phyloP scores from a whole-genome alignment of 2,113 vertebrate species.

The Pardalotus punctatus region DNA sequence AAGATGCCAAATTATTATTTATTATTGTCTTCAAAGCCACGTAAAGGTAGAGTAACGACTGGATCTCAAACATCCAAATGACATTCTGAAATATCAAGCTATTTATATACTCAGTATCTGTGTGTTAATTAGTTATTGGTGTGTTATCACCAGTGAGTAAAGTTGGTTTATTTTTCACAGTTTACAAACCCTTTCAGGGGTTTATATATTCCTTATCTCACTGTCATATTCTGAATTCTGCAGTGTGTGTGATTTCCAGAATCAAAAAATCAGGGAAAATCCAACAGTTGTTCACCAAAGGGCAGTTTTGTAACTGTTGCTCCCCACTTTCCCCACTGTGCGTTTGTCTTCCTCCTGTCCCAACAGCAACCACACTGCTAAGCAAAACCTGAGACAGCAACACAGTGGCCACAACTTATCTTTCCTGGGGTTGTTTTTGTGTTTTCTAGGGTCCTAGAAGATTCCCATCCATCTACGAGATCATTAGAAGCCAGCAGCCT shows the following conservation, averaged over 20 bases:
- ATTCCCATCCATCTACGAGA: neutral
- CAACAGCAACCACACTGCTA: neutral
- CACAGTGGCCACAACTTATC: neutral
- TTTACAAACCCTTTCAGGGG: neutral
- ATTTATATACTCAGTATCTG: neutral
- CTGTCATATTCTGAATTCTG: neutral
- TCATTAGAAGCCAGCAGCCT: neutral
- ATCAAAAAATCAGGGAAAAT: neutral
- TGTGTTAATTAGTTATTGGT: neutral
- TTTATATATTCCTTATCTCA: neutral
- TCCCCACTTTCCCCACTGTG: neutral
- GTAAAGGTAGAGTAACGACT: neutral
- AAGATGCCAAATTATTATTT: neutral
- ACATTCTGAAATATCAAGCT: neutral
- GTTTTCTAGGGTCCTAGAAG: neutral
- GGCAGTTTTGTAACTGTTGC: neutral
- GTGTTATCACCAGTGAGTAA: neutral
- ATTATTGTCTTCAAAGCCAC: neutral
- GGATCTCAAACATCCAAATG: neutral
- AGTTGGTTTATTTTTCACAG: neutral
- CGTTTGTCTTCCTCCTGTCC: accelerated
- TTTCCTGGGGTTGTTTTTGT: neutral
- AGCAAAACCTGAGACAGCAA: neutral
- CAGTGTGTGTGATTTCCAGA: neutral
- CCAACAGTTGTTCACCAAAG: neutral